Evolutionary conservation across 53 echinoderm and acorn worm genomes (phyloP).

Genomic region (Zoroaster sp.): DNA sequence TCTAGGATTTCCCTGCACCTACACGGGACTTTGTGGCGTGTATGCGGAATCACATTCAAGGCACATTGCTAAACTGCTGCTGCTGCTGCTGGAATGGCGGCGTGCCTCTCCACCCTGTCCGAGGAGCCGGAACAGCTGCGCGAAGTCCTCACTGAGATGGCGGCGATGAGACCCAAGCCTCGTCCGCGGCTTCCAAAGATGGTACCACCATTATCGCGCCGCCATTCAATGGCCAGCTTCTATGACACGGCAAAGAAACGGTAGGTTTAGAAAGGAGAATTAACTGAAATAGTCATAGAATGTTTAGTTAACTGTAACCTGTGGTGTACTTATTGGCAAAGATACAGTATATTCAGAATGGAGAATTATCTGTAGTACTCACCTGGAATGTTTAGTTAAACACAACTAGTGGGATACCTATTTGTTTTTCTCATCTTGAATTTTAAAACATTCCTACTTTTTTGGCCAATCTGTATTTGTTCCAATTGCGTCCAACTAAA

Average conservation of each 20-base stretch:
- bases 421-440: too few relatives aligned
- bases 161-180: constrained; percentile 33
- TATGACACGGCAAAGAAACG: constrained; percentile 36
- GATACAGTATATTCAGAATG: too few relatives aligned
- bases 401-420: too few relatives aligned
- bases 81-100: constrained; percentile 34
- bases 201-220: constrained; percentile 40
- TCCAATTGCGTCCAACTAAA: too few relatives aligned
- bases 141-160: constrained; percentile 25
- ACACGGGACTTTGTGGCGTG: constrained; percentile 14
- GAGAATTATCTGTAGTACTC: too few relatives aligned
- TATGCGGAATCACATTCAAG: constrained; percentile 35
- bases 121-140: constrained; percentile 48
- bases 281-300: too few relatives aligned
- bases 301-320: too few relatives aligned
- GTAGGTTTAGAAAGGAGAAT: constrained; percentile 36
- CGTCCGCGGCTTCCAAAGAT: constrained; percentile 43
- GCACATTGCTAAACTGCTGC: not conserved
- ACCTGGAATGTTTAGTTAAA: too few relatives aligned
- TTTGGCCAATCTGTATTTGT: too few relatives aligned
- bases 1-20: constrained; percentile 43
- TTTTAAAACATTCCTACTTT: too few relatives aligned
- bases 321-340: too few relatives aligned
- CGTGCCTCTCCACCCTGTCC: constrained; percentile 41
- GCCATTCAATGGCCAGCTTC: constrained; percentile 56